Percentiles rank a stretch among this genome's conserved stretches.
These are phyloP conservation scores for Ophraella communa DNA, from an alignment of 2,888 invertebrate species.

Conservation along the genomic window DNA sequence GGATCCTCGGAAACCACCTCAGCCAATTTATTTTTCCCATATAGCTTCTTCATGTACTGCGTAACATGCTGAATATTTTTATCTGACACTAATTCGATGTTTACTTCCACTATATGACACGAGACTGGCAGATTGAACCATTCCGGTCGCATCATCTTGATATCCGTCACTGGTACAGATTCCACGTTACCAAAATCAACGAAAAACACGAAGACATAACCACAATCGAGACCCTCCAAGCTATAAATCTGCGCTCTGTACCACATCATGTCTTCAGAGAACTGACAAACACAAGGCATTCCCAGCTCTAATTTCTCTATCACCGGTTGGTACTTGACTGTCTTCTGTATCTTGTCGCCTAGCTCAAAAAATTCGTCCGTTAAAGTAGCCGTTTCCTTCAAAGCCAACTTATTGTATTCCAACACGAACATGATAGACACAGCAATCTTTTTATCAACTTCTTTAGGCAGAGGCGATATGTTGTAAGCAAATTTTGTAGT, in stretches of 20 bases:
- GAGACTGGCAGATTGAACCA: constrained; percentile 64
- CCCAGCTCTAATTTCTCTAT: constrained; percentile 60
- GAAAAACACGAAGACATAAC: constrained; percentile 67
- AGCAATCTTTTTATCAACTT: constrained; percentile 39
- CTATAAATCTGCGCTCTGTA: constrained; percentile 73
- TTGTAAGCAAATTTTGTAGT: constrained; percentile 26
- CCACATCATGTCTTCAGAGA: constrained; percentile 70
- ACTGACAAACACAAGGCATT: constrained; percentile 70
- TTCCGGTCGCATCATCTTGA: constrained; percentile 62
- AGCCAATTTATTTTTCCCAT: constrained; percentile 38
- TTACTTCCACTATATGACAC: constrained; percentile 62
- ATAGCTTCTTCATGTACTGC: constrained; percentile 41
- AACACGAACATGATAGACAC: constrained; percentile 56
- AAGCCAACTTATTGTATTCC: constrained; percentile 46
- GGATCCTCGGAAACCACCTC: constrained; percentile 45
- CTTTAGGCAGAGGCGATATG: constrained; percentile 15
- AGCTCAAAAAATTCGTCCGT: constrained; percentile 61
- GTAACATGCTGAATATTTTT: constrained; percentile 33
- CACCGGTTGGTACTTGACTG: constrained; percentile 58
- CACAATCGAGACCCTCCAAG: constrained; percentile 55
- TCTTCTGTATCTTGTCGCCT: constrained; percentile 61
- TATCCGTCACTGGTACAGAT: constrained; percentile 59
- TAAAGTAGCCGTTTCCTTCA: constrained; percentile 34
- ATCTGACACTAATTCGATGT: constrained; percentile 44
- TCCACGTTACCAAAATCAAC: constrained; percentile 79